Conservation (phyloP, 1,140 invertebrate genomes). For the Cydia strobilella region DNA sequence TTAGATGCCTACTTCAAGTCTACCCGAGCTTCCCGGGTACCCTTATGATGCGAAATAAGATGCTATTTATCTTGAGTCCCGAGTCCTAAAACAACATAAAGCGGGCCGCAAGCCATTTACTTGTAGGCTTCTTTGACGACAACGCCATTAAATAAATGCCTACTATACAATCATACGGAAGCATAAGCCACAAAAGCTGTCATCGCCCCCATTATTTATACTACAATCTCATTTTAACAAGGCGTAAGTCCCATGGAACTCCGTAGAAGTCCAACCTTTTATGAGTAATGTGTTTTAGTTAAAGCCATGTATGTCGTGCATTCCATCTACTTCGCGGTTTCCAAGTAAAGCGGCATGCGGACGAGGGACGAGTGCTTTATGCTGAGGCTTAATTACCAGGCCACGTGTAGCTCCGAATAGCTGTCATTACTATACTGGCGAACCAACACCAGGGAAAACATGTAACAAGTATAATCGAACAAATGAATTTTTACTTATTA, state of each 20-base stretch:
- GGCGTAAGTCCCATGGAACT: background rate
- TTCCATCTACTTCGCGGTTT: constrained; percentile 24
- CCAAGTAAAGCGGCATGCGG: constrained; percentile 17
- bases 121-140: background rate
- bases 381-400: constrained; percentile 1
- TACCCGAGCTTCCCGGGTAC: too few species aligned
- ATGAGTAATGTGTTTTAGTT: background rate
- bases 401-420: constrained; percentile 9
- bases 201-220: background rate
- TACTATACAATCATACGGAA: background rate
- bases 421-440: constrained; percentile 15
- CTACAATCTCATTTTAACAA: background rate
- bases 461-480: background rate
- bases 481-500: background rate
- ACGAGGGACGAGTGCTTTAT: constrained; percentile 27
- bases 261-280: background rate
- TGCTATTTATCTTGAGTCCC: background rate
- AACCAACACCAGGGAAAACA: background rate
- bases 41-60: background rate
- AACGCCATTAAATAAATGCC: background rate
- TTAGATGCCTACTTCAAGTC: too few species aligned
- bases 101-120: background rate
- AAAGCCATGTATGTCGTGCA: constrained; percentile 1
- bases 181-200: background rate
- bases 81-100: background rate